These are phyloP conservation scores for Megaceryle maxima DNA, from an alignment of 2,113 vertebrate genomes.

Conservation along the genomic window DNA sequence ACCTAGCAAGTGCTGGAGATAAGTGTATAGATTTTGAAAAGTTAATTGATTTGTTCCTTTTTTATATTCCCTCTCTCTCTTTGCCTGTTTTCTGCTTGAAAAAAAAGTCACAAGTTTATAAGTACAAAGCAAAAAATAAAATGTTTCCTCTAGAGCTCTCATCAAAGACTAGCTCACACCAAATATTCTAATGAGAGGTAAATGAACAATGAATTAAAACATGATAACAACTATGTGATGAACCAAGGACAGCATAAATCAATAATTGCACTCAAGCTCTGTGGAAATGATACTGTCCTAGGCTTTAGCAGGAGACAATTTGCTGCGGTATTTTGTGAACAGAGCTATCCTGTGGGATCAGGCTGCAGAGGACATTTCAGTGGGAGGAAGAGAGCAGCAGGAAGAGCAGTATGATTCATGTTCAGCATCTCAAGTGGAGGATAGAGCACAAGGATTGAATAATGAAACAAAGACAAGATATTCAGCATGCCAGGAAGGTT, in stretches of 20 bases:
- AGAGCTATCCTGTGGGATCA: slow-evolving; percentile 73
- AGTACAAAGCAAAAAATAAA: slow-evolving; percentile 57
- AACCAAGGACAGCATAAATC: slow-evolving; percentile 57
- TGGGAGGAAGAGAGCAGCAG: slow-evolving; percentile 74
- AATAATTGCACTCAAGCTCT: slow-evolving; percentile 59
- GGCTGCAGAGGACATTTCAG: slow-evolving; percentile 80
- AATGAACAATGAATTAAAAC: slow-evolving; percentile 67
- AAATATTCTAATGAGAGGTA: slow-evolving; percentile 70
- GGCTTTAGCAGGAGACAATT: slow-evolving; percentile 58
- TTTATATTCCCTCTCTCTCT: background rate
- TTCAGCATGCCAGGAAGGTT: slow-evolving; percentile 93
- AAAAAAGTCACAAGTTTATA: slow-evolving; percentile 42
- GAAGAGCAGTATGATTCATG: slow-evolving; percentile 85
- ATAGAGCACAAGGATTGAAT: slow-evolving; percentile 88
- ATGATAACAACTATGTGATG: slow-evolving; percentile 65
- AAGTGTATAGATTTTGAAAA: background rate
- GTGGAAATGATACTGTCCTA: slow-evolving; percentile 55
- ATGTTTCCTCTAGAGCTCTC: slow-evolving; percentile 49
- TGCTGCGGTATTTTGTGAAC: slow-evolving; percentile 73
- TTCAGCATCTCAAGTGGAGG: slow-evolving; percentile 90
- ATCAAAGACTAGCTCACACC: slow-evolving; percentile 44
- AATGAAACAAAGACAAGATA: slow-evolving; percentile 93
- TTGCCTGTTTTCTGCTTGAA: slow-evolving; percentile 7
- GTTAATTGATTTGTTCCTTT: background rate
- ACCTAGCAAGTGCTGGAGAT: background rate